Evolutionary conservation across 1,140 invertebrate genomes (phyloP), one percentile per base, ranked within the genome.

Genomic region (Heliconius nattereri): DNA sequence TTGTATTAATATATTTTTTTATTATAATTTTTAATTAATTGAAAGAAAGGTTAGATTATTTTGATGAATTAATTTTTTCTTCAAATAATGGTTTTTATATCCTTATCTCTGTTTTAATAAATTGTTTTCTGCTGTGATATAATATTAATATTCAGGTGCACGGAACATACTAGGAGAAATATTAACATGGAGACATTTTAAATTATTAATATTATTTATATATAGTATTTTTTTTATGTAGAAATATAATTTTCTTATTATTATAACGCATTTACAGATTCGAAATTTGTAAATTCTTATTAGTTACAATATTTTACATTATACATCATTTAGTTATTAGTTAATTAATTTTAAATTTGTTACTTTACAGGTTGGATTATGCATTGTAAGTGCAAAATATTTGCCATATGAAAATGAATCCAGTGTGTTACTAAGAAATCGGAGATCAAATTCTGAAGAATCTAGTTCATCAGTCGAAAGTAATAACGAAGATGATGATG

Each of bases 331-430:
- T n/a, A n/a, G 26, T 60, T 60, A 23, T 60, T 23, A 11, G 0
- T 13, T 60, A 26, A 23, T 16, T 45, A 16, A 45, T 45, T 23
- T 13, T 52, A 32, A 32, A 54, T 60, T 35, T 76, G 37, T 66
- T 73, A 3, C 83, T 49, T 92, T 92, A 72, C 84, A 94, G 91
- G 82, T 89, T 54, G 86, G 89, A 78, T 66, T 92, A 20, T 87
- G 88, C 76, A 16, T 89, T 29, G 88, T 89, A 32, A 89, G 85
- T 80, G 91, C 91, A 78, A 94, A 92, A 86, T 90, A 92, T 84
- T 82, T 94, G 71, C 91, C 90, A 19, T 78, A 90, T 71, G 88
- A 94, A 79, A 83, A 76, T 40, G 79, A 81, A 74, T 82, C 83
- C 5, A 81, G 80, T 19, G 71, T 87, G 45, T 73, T 88, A 82